Evolutionary conservation across 92 coral and sea anemone genomes (phyloP).

Genomic region (Zoanthus solanderi): DNA sequence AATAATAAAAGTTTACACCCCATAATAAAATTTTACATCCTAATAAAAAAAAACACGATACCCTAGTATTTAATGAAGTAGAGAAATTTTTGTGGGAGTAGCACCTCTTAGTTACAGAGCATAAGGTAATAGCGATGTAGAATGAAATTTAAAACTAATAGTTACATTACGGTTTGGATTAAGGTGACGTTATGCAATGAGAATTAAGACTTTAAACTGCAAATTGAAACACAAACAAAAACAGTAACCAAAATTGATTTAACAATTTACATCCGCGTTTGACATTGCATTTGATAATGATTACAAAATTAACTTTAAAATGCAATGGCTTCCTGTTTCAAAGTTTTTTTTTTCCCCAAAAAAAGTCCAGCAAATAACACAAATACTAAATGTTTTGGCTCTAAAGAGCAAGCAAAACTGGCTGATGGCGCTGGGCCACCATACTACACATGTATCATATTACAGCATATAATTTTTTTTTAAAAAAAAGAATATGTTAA

Average conservation of each 20-base stretch:
- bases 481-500: too few relatives aligned
- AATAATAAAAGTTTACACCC: too few relatives aligned
- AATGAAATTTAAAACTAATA: neutral
- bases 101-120: neutral
- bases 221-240: neutral
- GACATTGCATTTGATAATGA: neutral
- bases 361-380: neutral
- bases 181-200: neutral
- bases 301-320: neutral
- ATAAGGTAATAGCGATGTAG: neutral
- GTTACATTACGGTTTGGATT: neutral
- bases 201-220: neutral
- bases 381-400: slow-evolving; percentile 1
- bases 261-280: neutral
- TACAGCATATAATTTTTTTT: too few relatives aligned
- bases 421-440: slow-evolving; percentile 8
- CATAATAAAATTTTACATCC: neutral
- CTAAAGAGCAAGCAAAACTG: slow-evolving; percentile 5
- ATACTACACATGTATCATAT: neutral
- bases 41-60: neutral
- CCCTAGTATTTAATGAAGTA: too few relatives aligned
- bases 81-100: too few relatives aligned
- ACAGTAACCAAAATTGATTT: neutral
- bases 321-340: neutral
- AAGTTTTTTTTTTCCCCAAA: neutral